Evolutionary conservation across 2,888 invertebrate genomes (phyloP).

Genomic region (Nymphalis polychloros): DNA sequence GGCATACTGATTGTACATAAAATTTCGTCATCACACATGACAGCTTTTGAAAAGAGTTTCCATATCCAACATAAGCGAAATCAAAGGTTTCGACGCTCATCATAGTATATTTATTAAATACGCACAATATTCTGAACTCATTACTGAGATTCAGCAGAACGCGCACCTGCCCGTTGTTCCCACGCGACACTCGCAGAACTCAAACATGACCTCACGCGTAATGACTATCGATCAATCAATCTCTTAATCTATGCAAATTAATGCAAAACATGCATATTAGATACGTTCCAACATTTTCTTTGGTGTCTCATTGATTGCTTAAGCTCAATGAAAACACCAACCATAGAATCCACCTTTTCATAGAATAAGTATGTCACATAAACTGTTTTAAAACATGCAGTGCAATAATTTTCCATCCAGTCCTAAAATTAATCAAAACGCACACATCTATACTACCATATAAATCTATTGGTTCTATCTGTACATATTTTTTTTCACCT

Average conservation of each 20-base stretch:
- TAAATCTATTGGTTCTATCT: no score
- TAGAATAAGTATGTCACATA: not conserved
- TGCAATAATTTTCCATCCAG: not conserved
- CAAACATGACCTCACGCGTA: constrained; percentile 34
- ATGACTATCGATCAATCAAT: constrained; percentile 35
- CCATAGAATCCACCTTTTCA: not conserved
- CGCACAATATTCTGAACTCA: constrained; percentile 10
- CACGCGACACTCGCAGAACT: constrained; percentile 48
- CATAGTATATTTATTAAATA: constrained; percentile 5
- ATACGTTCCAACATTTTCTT: constrained; percentile 34
- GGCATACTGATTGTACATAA: no score
- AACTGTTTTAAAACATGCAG: not conserved
- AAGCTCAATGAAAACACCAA: constrained; percentile 27
- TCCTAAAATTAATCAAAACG: no score
- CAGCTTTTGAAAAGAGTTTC: not conserved
- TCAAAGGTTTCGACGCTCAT: not conserved
- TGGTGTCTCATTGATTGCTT: constrained; percentile 30
- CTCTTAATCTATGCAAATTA: constrained; percentile 38
- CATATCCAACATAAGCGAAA: not conserved
- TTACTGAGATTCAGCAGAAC: constrained; percentile 37
- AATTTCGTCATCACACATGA: no score
- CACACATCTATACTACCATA: no score
- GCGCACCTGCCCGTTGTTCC: constrained; percentile 67
- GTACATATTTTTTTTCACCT: no score
- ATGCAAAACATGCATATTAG: constrained; percentile 26